A percentile compares a stretch with the other conserved stretches of the same genome.
Evolutionary conservation across 2,113 vertebrate genomes (phyloP).

Genomic region (Emydocephalus ijimae): DNA sequence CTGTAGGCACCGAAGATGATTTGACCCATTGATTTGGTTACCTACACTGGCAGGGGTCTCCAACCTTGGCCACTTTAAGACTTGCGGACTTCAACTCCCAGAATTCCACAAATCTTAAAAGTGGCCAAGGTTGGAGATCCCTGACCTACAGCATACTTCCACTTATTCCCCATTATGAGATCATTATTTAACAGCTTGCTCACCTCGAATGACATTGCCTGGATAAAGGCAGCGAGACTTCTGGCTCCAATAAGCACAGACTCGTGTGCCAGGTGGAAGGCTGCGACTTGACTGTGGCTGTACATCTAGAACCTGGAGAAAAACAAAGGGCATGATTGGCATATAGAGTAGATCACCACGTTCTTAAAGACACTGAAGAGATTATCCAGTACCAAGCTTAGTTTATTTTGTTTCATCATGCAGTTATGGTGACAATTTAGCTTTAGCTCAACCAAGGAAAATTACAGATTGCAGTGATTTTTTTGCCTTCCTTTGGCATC

Average conservation of each 20-base stretch:
- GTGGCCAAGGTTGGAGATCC: too few relatives aligned
- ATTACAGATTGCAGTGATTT: neutral
- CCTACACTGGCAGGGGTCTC: too few relatives aligned
- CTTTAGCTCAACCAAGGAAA: neutral
- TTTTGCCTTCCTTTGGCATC: neutral
- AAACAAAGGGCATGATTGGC: neutral
- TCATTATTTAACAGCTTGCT: slow-evolving; percentile 16
- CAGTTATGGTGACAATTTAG: neutral
- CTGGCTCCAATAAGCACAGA: slow-evolving; percentile 95
- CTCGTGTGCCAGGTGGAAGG: slow-evolving; percentile 82
- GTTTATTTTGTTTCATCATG: neutral
- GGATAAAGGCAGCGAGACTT: slow-evolving; percentile 93
- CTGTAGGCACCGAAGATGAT: neutral
- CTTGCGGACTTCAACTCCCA: too few relatives aligned
- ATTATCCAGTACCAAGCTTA: neutral
- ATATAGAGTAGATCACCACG: neutral
- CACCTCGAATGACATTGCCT: slow-evolving; percentile 86
- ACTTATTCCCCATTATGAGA: neutral
- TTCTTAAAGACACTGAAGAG: neutral
- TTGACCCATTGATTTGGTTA: neutral
- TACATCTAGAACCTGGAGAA: slow-evolving; percentile 83
- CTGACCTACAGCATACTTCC: neutral
- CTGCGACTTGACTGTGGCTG: slow-evolving; percentile 79
- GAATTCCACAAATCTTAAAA: too few relatives aligned
- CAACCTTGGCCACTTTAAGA: too few relatives aligned